Conservation (phyloP, 2,797 vertebrate genomes). For the Babyrousa celebensis region DNA sequence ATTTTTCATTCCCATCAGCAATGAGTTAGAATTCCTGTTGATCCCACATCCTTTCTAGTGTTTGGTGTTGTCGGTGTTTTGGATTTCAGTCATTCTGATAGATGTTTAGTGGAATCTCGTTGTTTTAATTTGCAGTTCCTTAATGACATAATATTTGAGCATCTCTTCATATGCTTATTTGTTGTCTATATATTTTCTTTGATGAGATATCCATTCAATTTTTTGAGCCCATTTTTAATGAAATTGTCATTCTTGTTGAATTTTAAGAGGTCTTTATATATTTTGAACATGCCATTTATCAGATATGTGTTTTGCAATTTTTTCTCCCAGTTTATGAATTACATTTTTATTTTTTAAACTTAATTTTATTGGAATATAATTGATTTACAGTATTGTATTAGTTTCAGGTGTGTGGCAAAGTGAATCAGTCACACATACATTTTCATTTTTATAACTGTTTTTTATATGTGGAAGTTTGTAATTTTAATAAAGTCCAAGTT, state of each 20-base stretch:
- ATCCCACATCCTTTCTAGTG: neutral
- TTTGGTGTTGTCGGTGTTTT: neutral
- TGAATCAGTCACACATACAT: too few species aligned
- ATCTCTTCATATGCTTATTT: neutral
- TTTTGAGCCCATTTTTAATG: neutral
- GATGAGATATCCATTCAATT: neutral
- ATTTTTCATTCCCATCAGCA: neutral
- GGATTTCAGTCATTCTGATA: neutral
- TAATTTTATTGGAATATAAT: too few species aligned
- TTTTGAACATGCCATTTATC: neutral
- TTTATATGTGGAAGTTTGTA: neutral
- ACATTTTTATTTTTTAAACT: neutral
- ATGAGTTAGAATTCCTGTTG: neutral
- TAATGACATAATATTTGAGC: neutral
- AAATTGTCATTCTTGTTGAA: neutral
- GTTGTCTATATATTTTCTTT: neutral
- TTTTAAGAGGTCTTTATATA: neutral
- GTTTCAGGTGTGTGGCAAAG: too few species aligned
- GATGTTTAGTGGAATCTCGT: neutral
- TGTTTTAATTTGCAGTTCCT: neutral
- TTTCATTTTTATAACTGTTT: conserved; percentile 29
- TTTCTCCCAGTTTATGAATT: conserved; percentile 4
- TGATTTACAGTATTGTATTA: too few species aligned
- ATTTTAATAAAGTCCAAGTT: neutral
- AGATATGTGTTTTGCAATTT: neutral